phyloP scores from a whole-genome alignment of 2,113 vertebrate species.

The Phalacrocorax aristotelis region DNA sequence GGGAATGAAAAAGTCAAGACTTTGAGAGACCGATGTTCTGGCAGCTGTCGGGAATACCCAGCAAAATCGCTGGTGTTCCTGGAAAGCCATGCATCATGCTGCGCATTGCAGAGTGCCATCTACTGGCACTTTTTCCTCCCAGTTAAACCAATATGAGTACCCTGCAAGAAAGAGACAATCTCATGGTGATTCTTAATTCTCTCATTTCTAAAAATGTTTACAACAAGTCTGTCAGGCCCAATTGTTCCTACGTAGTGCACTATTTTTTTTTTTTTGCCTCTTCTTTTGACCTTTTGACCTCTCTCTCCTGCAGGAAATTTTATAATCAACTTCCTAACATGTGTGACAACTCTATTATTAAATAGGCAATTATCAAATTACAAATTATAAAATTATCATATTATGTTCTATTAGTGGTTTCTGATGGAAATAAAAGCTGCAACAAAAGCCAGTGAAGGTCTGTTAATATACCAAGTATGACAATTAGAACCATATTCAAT shows the following conservation, averaged over 20 bases:
- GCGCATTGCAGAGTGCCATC: neutral
- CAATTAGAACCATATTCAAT: neutral
- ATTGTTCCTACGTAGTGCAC: neutral
- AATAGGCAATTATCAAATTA: slow-evolving; percentile 37
- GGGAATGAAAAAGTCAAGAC: neutral
- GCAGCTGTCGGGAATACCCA: neutral
- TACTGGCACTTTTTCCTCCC: neutral
- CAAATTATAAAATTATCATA: slow-evolving; percentile 1
- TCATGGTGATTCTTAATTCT: neutral
- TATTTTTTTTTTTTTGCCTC: neutral
- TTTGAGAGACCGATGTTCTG: neutral
- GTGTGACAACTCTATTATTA: slow-evolving; percentile 22
- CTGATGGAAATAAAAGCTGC: slow-evolving; percentile 35
- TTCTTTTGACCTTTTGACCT: slow-evolving; percentile 27
- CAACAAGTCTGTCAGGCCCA: neutral
- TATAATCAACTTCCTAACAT: neutral
- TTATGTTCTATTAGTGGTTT: slow-evolving; percentile 16
- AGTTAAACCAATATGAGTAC: neutral
- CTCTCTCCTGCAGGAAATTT: slow-evolving; percentile 12
- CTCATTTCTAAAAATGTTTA: neutral
- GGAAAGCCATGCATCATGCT: neutral
- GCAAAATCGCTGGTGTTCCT: rapidly evolving
- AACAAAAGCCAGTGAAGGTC: neutral
- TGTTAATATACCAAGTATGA: neutral
- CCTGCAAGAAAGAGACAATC: neutral